Evolutionary conservation across 2,888 invertebrate genomes (phyloP).

Genomic region (Dryobotodes eremita): DNA sequence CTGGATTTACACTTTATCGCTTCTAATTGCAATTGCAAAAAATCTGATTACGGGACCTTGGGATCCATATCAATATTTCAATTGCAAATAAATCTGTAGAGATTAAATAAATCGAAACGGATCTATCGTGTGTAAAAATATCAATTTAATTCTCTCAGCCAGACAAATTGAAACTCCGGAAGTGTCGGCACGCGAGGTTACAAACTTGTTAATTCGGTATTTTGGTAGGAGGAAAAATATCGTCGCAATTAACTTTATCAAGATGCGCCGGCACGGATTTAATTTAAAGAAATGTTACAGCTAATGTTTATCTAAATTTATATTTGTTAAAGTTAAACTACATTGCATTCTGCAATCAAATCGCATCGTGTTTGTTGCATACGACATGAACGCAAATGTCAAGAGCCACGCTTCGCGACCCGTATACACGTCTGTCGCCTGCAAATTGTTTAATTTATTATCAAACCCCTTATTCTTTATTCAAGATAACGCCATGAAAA

Average conservation of each 20-base stretch:
- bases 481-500: constrained; percentile 79
- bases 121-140: constrained; percentile 48
- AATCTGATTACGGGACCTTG: background rate
- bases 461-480: constrained; percentile 77
- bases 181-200: constrained; percentile 65
- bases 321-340: constrained; percentile 32
- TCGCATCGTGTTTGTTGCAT: constrained; percentile 45
- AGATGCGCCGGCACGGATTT: constrained; percentile 45
- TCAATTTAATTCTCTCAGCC: constrained; percentile 53
- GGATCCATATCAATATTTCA: constrained; percentile 19
- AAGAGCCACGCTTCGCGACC: constrained; percentile 54
- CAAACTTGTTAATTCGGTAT: constrained; percentile 62
- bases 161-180: constrained; percentile 57
- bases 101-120: constrained; percentile 42
- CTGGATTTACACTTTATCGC: constrained; percentile 26
- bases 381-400: constrained; percentile 61
- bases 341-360: constrained; percentile 60
- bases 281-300: constrained; percentile 35
- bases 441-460: constrained; percentile 68
- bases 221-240: constrained; percentile 58
- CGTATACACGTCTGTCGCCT: constrained; percentile 57
- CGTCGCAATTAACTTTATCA: constrained; percentile 53
- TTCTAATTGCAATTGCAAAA: constrained; percentile 37
- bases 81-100: constrained; percentile 29
- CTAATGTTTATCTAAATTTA: constrained; percentile 42